Evolutionary conservation across 2,888 invertebrate species (phyloP), one percentile per base, ranked within the genome.

Genomic region (Apamea sordens): DNA sequence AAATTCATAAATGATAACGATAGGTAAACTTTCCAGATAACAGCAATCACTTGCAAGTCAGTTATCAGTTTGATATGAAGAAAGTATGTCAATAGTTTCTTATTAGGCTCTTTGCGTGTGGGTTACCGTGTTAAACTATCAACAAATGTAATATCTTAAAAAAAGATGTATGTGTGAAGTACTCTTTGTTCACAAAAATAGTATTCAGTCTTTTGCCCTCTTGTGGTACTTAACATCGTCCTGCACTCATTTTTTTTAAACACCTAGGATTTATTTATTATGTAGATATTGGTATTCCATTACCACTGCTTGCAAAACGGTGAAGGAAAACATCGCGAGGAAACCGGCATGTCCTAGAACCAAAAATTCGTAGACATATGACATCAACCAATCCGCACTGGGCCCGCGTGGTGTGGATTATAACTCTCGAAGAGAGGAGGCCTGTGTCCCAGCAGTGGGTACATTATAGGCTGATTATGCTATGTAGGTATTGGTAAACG

Each of bases 1-100:
- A 79, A 76, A 53, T 76, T 73, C 28, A 47, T 63, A 13, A 53
- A 67, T 75, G 82, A 88, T 86, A 84, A 84, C 77, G 76, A 76
- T 82, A 88, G 64, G 69, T 50, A 79, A 79, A 88, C 85, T 87
- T 75, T 79, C 74, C 28, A 81, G 76, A 78, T 86, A 77, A 28
- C 56, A 73, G 32, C 24, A 64, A 78, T 72, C 71, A 75, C 47
- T 87, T 77, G 68, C 73, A 75, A 80, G n/a, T n/a, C n/a, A n/a
- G n/a, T n/a, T n/a, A n/a, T n/a, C n/a, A n/a, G n/a, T 68, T 59
- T 70, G 73, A 84, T 84, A 84, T 36, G 76, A 72, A 77, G 84
- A 84, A 84, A 84, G 84, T 84, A 72, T 84, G 84, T 84, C 84
- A 84, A 84, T 77, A 11, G 79, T 67, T 72, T 79, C 36, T 61